Evolutionary conservation across 2,113 vertebrate genomes (phyloP), one percentile per base, ranked within the genome.

Genomic region (Zosterops japonicus): DNA sequence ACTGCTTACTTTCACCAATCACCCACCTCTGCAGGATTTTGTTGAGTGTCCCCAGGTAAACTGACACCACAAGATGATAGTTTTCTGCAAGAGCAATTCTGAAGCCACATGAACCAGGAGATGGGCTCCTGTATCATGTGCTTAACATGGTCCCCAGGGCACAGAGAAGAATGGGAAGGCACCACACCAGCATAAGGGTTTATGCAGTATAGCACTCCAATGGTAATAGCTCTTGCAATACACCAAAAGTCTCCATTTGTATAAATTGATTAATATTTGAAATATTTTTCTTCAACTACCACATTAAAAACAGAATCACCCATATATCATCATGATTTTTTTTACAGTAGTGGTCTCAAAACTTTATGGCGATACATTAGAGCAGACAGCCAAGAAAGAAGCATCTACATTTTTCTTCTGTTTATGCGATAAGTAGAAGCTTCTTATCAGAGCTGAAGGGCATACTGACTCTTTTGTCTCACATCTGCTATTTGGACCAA

Each of bases 121-220:
- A 12, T 12, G 11, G 4, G 6, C 33, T 74, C 64, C 9, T 0
- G 1, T 4, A 8, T 22, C 23, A 20, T 9, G 8, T 2, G 0
- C 41, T 52, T 33, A 49, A 27, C 24, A 5, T 0, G 0, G 3
- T 20, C 11, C 44, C 24, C 55, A 27, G 20, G 15, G 29, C 28
- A 28, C 12, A 25, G 39, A 36, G 13, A 8, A 36, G 6, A 36
- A 55, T 0, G 8, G 8, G 29, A 10, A 46, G 15, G 55, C 25
- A 16, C 21, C 25, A 52, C 8, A 28, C 4, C 27, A 91, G 56
- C 35, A 56, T 0, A 1, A 78, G 12, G 11, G 44, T 44, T n/a
- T 83, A 27, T 53, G 7, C 10, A 83, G 14, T 9, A 2, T 0
- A 2, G 22, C 15, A 49, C 6, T 12, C 36, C 36, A n/a, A 19